Evolutionary conservation across 1,140 invertebrate genomes (phyloP), one percentile per base, ranked within the genome.

Genomic region (Cydia pomonella): DNA sequence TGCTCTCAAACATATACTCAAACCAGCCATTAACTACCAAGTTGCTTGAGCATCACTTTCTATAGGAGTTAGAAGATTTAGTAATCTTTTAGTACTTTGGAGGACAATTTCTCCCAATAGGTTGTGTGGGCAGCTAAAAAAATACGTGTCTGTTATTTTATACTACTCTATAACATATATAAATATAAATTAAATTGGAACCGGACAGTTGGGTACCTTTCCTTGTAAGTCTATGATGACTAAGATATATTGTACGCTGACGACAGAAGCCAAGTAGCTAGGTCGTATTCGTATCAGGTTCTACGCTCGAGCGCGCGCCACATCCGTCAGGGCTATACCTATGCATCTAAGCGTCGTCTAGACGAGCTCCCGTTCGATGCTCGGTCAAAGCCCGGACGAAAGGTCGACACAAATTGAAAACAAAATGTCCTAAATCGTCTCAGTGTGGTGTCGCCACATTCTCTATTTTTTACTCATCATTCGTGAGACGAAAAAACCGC

Each of bases 371-470:
- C 78, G 85, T 88, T 87, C 87, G 84, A 84, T 82, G 82, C 80
- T 82, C 87, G 88, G 87, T 90, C 87, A 86, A 87, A 90, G 84
- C 84, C 88, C 85, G 84, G 87, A 75, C 86, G 77, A 91, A 92
- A 91, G 88, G 89, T 87, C 88, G 76, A 74, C 75, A 66, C 77
- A 80, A 89, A 88, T 85, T 82, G 84, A 89, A 89, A 89, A 88
- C 76, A 80, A 81, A 79, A 80, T 74, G 77, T 74, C 76, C 72
- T 63, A 74, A 72, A 50, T 72, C 18, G 69, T 59, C 73, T 72
- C 53, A 62, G 47, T 74, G 64, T 72, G 50, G 64, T 73, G 47
- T 50, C 47, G 44, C 59, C 64, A 71, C 50, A 66, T 72, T 72
- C 27, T 69, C 25, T 47, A 33, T 47, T 69, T 62, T 73, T 64